phyloP scores from a whole-genome alignment of 2,797 vertebrate genomes.

The Oceanodroma leucorhoa region DNA sequence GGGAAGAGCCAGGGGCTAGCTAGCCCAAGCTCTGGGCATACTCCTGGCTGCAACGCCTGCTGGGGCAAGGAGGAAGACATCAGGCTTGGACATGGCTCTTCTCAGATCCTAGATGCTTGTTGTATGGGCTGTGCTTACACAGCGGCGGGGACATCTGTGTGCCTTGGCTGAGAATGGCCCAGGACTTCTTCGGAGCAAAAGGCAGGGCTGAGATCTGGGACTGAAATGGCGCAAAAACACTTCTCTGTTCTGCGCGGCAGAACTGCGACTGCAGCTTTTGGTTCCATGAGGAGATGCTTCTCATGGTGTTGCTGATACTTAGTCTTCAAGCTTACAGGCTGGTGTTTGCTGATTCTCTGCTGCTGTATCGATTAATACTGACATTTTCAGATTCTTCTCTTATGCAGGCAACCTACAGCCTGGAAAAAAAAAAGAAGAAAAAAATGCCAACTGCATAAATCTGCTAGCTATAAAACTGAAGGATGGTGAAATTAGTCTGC shows the following conservation, averaged over 20 bases:
- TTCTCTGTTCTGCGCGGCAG: neutral
- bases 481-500: constrained; percentile 20
- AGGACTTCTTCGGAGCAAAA: neutral
- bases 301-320: neutral
- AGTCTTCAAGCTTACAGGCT: neutral
- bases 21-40: neutral
- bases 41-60: neutral
- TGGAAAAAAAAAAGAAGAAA: neutral
- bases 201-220: neutral
- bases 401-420: neutral
- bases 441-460: neutral
- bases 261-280: neutral
- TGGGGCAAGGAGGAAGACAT: neutral
- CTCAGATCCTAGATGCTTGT: neutral
- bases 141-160: rapidly evolving
- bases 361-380: neutral
- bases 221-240: neutral
- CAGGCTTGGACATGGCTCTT: neutral
- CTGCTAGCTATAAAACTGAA: constrained; percentile 16
- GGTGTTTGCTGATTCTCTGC: neutral
- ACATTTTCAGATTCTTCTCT: neutral
- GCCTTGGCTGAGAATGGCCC: neutral
- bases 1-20: rapidly evolving
- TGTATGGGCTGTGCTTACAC: neutral
- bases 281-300: neutral